Percentiles rank a stretch among this genome's conserved stretches.
Conservation (phyloP, 2,113 vertebrate species). For the Cyphomyrus discorhynchus region DNA sequence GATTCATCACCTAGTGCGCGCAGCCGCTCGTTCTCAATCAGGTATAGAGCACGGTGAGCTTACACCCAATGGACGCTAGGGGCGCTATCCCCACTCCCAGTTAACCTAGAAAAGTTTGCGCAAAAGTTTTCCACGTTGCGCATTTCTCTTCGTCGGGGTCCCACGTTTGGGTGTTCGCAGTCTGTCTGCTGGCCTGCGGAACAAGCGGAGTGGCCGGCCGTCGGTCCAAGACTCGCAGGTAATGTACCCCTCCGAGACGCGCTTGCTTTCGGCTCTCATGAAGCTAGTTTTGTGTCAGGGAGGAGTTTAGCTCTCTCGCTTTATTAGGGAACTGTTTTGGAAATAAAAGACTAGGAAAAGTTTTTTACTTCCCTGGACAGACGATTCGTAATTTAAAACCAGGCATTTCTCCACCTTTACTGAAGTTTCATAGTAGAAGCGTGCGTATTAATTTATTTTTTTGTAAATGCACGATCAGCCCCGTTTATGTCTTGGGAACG, state of each 20-base stretch:
- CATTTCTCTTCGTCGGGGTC: background rate
- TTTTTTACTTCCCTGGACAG: background rate
- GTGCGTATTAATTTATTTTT: background rate
- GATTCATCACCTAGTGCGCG: too few relatives aligned
- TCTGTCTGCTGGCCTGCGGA: background rate
- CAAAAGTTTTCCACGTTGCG: constrained; percentile 4
- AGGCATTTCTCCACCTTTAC: background rate
- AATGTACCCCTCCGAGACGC: background rate
- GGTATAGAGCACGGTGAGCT: background rate
- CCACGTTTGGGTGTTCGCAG: background rate
- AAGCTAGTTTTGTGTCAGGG: background rate
- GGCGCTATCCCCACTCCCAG: background rate
- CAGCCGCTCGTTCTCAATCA: background rate
- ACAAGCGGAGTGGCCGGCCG: background rate
- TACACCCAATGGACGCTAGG: background rate
- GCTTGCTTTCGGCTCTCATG: background rate
- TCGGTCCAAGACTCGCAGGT: background rate
- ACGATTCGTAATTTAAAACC: background rate
- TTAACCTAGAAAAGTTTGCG: constrained; percentile 5
- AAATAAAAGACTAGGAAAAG: constrained; percentile 3
- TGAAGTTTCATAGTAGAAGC: background rate
- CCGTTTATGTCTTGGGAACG: background rate
- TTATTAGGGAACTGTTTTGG: background rate
- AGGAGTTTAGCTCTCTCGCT: background rate
- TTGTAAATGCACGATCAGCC: background rate